Percentiles rank a stretch among this genome's conserved stretches.
Conservation (phyloP, 2,888 invertebrate species). For the Lasioglossum villosulum region DNA sequence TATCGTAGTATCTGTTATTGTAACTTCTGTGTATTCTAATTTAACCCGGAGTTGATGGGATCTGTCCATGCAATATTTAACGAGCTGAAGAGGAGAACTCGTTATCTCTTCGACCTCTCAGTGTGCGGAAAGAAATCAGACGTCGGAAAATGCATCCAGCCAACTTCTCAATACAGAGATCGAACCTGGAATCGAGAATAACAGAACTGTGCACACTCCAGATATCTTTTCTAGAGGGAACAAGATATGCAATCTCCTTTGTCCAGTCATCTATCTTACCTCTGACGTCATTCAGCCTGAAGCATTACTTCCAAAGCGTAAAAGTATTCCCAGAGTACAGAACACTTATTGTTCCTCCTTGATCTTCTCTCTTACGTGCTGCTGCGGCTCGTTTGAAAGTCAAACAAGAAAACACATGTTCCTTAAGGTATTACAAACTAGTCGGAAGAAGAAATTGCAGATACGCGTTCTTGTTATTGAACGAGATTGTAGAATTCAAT, state of each 20-base stretch:
- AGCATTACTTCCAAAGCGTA: not conserved
- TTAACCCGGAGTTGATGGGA: not conserved
- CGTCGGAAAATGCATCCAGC: not conserved
- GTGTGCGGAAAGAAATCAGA: not conserved
- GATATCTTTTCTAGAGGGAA: not conserved
- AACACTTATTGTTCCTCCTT: not conserved
- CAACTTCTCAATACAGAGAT: too few species aligned
- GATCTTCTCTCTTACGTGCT: not conserved
- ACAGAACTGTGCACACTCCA: too few species aligned
- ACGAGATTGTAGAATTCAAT: slow-evolving; percentile 1
- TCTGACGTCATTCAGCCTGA: not conserved
- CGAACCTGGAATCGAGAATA: not conserved
- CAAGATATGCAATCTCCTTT: not conserved
- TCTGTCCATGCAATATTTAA: not conserved
- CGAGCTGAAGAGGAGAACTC: not conserved
- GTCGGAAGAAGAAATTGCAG: not conserved
- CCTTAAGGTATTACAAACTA: too few species aligned
- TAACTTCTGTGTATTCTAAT: not conserved
- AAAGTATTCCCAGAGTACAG: not conserved
- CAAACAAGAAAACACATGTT: not conserved
- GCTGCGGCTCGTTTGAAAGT: not conserved
- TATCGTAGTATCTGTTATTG: not conserved
- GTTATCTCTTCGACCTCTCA: not conserved
- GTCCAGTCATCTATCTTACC: not conserved
- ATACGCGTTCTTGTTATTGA: not conserved